Evolutionary conservation across 2,888 invertebrate species (phyloP).

Genomic region (Thereva unica): DNA sequence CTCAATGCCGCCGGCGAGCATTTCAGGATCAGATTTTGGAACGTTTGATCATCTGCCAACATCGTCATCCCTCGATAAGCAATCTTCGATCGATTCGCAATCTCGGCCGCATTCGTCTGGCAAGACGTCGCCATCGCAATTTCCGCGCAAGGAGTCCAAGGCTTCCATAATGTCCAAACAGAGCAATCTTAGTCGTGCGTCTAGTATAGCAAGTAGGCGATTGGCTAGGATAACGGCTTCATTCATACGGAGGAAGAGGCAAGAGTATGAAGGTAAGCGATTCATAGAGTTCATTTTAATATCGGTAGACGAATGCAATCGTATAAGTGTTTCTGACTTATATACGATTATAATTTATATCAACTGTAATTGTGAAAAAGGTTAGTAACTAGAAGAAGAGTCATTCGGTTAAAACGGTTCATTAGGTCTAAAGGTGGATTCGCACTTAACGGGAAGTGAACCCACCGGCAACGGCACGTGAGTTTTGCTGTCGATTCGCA

Average conservation of each 20-base stretch:
- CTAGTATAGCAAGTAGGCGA: constrained; percentile 44
- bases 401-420: too few species aligned
- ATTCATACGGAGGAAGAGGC: constrained; percentile 52
- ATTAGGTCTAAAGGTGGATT: too few species aligned
- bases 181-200: constrained; percentile 47
- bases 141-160: constrained; percentile 49
- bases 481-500: too few species aligned
- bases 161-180: constrained; percentile 49
- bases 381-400: too few species aligned
- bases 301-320: too few species aligned
- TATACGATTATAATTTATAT: too few species aligned
- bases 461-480: too few species aligned
- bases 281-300: too few species aligned
- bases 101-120: not conserved
- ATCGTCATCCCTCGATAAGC: constrained; percentile 15
- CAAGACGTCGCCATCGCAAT: constrained; percentile 17
- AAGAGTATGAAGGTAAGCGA: constrained; percentile 55
- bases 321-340: too few species aligned
- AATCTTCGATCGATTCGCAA: constrained; percentile 20
- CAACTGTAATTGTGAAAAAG: too few species aligned
- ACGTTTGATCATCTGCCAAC: constrained; percentile 48
- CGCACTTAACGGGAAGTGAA: too few species aligned
- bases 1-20: constrained; percentile 53
- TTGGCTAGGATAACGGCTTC: constrained; percentile 51
- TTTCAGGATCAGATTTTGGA: constrained; percentile 53